phyloP scores from a whole-genome alignment of 2,797 vertebrate species.

The Argentina silus region DNA sequence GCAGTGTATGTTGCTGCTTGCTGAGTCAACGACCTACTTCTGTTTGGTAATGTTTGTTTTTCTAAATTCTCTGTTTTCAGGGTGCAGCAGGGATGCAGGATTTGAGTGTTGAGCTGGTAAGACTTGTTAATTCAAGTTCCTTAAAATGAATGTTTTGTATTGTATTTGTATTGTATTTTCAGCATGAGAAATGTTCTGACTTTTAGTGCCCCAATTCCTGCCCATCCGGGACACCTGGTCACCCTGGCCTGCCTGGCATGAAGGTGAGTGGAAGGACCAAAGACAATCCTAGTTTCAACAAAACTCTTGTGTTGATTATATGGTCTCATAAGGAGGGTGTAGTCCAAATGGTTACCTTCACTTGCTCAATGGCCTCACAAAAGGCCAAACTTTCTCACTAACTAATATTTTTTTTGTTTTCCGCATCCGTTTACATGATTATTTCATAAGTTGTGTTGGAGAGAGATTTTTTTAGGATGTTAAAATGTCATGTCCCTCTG shows the following conservation, averaged over 20 bases:
- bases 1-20: background rate
- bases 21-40: slow-evolving; percentile 3
- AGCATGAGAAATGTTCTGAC: slow-evolving; percentile 21
- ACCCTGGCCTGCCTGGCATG: slow-evolving; percentile 95
- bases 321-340: no score
- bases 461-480: no score
- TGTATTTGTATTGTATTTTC: no score
- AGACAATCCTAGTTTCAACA: background rate
- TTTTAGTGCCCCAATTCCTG: slow-evolving; percentile 92
- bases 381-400: no score
- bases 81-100: slow-evolving; percentile 78
- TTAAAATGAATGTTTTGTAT: background rate
- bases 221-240: slow-evolving; percentile 85
- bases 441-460: no score
- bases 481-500: background rate
- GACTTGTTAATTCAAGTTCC: slow-evolving; percentile 1
- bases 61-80: no score
- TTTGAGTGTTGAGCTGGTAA: slow-evolving; percentile 75
- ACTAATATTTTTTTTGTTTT: no score
- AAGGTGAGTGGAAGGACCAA: slow-evolving; percentile 80
- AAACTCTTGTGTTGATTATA: background rate
- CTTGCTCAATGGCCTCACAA: no score
- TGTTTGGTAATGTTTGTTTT: slow-evolving; percentile 31
- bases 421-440: no score
- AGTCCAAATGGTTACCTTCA: no score